A percentile compares a stretch with the other conserved stretches of the same genome.
Conservation (phyloP, 2,113 vertebrate species). For the Lepidothrix coronata region DNA sequence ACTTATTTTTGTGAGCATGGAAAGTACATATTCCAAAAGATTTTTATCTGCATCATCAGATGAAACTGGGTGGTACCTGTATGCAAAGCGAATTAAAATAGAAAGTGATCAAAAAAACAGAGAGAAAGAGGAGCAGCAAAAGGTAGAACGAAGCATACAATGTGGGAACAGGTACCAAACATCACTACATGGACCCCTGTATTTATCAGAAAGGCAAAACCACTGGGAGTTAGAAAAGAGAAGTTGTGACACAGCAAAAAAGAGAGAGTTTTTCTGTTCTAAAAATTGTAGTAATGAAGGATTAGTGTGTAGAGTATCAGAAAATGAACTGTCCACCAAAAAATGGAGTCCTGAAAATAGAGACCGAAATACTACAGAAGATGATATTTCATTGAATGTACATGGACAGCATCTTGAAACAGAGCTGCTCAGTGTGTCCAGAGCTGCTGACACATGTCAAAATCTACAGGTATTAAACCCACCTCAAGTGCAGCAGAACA, state of each 20-base stretch:
- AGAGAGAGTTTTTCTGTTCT: not conserved
- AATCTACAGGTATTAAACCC: not conserved
- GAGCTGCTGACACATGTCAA: not conserved
- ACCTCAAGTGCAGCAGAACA: not conserved
- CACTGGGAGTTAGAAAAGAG: not conserved
- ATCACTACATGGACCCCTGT: not conserved
- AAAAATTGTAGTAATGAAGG: not conserved
- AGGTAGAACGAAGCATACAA: not conserved
- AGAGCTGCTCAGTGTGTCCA: not conserved
- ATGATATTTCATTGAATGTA: not conserved
- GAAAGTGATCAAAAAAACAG: not conserved
- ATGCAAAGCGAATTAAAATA: slow-evolving; percentile 28
- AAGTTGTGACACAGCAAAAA: not conserved
- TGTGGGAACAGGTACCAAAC: not conserved
- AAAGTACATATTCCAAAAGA: not conserved
- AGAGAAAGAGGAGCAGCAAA: not conserved
- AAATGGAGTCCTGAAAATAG: not conserved
- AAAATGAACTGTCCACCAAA: not conserved
- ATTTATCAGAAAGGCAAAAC: slow-evolving; percentile 7
- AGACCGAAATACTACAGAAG: not conserved
- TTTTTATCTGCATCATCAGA: not conserved
- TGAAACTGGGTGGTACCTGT: not conserved
- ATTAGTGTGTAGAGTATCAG: not conserved
- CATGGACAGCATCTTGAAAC: not conserved
- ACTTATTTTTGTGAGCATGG: not conserved